Evolutionary conservation across 2,888 invertebrate species (phyloP).

Genomic region (Folsomia manolachei): DNA sequence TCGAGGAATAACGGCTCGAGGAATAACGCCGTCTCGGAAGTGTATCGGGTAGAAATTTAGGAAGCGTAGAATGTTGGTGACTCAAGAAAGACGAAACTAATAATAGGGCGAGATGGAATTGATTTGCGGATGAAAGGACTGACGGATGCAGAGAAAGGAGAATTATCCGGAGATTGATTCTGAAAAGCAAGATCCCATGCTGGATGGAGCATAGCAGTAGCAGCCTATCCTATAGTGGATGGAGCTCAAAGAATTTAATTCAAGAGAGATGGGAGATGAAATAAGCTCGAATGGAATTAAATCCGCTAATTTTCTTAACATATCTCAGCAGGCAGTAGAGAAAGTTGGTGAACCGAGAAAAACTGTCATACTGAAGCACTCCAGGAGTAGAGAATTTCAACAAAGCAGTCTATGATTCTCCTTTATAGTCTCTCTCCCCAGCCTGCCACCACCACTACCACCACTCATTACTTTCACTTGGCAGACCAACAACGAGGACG

Average conservation of each 20-base stretch:
- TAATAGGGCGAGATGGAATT: slow-evolving; percentile 27
- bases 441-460: not conserved
- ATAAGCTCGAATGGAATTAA: slow-evolving; percentile 43
- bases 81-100: slow-evolving; percentile 27
- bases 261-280: slow-evolving; percentile 10
- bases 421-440: not conserved
- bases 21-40: too few species aligned
- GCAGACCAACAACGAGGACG: not conserved
- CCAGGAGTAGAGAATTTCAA: too few species aligned
- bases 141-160: slow-evolving; percentile 28
- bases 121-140: slow-evolving; percentile 20
- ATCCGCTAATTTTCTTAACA: slow-evolving; percentile 50
- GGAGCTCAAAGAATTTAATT: slow-evolving; percentile 23
- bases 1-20: too few species aligned
- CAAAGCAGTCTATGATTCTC: too few species aligned
- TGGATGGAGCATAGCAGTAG: too few species aligned
- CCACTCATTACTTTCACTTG: slow-evolving; percentile 22
- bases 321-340: slow-evolving; percentile 44
- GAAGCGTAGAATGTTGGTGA: too few species aligned
- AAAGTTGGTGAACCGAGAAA: slow-evolving; percentile 46
- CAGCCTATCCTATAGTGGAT: too few species aligned
- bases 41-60: too few species aligned
- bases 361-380: slow-evolving; percentile 49
- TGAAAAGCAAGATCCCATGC: not conserved
- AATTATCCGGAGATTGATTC: slow-evolving; percentile 23